These are phyloP conservation scores for Geotrupes spiniger DNA, from an alignment of 2,888 invertebrate genomes.

Conservation along the genomic window DNA sequence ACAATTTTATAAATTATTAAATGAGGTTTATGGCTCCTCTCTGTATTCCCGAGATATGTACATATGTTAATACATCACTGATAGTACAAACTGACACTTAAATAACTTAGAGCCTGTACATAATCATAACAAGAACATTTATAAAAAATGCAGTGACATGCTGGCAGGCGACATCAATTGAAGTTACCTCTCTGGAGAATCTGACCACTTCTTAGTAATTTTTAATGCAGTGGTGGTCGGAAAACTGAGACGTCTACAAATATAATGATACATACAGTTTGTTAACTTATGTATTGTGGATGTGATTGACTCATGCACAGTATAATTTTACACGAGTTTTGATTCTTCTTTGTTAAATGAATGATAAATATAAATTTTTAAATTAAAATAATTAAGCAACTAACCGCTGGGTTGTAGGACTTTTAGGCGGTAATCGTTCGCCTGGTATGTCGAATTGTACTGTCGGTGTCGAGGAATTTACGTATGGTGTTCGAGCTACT, in stretches of 20 bases:
- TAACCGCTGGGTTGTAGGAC: slow-evolving; percentile 71
- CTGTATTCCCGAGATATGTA: too few relatives aligned
- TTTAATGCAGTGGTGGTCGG: slow-evolving; percentile 42
- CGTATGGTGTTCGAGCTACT: slow-evolving; percentile 84
- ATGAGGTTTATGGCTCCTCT: too few relatives aligned
- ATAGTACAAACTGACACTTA: too few relatives aligned
- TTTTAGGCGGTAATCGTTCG: slow-evolving; percentile 75
- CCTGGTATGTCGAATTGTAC: slow-evolving; percentile 53
- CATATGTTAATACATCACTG: too few relatives aligned
- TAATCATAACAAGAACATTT: too few relatives aligned
- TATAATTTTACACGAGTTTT: too few relatives aligned
- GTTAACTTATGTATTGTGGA: too few relatives aligned
- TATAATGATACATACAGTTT: not conserved
- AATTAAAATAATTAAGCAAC: slow-evolving; percentile 27
- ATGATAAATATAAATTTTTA: slow-evolving; percentile 7
- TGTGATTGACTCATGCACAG: too few relatives aligned
- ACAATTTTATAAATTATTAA: too few relatives aligned
- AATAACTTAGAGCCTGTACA: too few relatives aligned
- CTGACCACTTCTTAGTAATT: slow-evolving; percentile 46
- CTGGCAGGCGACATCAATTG: slow-evolving; percentile 7
- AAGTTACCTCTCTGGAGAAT: slow-evolving; percentile 48
- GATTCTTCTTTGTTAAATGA: slow-evolving; percentile 1
- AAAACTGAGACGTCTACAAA: slow-evolving; percentile 50
- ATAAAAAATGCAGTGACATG: slow-evolving; percentile 18
- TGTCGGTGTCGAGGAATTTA: slow-evolving; percentile 68